These are phyloP conservation scores for Onychorhynchus coronatus DNA, from an alignment of 2,113 vertebrate genomes.

Conservation along the genomic window DNA sequence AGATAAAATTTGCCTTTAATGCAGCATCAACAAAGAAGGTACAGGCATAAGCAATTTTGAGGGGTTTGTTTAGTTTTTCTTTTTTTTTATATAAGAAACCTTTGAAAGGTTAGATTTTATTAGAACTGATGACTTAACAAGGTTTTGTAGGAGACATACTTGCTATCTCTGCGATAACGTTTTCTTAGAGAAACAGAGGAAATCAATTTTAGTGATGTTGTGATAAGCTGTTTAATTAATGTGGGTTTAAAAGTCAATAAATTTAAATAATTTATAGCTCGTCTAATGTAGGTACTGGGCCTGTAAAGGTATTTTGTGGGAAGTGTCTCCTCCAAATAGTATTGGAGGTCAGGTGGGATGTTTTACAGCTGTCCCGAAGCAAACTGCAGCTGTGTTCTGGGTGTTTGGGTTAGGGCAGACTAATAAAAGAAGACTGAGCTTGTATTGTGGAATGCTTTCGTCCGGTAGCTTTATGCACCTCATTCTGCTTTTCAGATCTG, in stretches of 20 bases:
- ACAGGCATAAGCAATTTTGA: constrained; percentile 48
- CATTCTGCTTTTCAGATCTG: not conserved
- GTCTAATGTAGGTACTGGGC: not conserved
- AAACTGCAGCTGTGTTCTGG: not conserved
- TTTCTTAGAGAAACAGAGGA: constrained; percentile 28
- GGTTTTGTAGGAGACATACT: constrained; percentile 15
- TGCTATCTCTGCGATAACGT: not conserved
- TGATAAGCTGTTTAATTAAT: constrained; percentile 59
- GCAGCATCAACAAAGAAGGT: constrained; percentile 40
- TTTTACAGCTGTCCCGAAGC: not conserved
- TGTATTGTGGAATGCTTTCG: not conserved
- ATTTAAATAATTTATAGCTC: constrained; percentile 54
- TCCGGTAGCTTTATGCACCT: not conserved
- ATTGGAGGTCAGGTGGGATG: constrained; percentile 19
- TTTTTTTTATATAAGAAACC: not conserved
- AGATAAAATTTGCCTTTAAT: constrained; percentile 57
- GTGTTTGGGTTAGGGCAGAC: not conserved
- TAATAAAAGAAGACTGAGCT: not conserved
- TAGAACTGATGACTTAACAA: constrained; percentile 63
- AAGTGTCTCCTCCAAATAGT: not conserved
- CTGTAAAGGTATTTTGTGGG: not conserved
- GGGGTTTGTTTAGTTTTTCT: not conserved
- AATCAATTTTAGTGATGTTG: constrained; percentile 54
- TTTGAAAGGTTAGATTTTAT: constrained; percentile 62
- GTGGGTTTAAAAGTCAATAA: constrained; percentile 39